Percentiles rank a stretch among this genome's conserved stretches.
These are phyloP conservation scores for Microcebus lehilahytsara DNA, from an alignment of 2,113 vertebrate species.

Conservation along the genomic window DNA sequence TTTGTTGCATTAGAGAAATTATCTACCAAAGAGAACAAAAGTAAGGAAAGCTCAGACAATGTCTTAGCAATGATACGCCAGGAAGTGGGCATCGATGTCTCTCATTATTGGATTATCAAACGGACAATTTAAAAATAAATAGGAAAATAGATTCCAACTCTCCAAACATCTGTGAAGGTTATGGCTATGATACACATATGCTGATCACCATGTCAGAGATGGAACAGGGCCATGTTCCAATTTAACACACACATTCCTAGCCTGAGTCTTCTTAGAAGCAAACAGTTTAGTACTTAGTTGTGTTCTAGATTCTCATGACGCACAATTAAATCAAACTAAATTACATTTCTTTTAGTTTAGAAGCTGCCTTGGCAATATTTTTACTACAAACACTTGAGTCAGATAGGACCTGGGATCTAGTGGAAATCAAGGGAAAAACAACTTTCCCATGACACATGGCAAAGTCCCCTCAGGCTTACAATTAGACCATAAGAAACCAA, in stretches of 20 bases:
- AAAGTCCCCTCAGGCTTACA: neutral
- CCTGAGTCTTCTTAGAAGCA: neutral
- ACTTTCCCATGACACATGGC: neutral
- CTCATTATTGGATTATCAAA: neutral
- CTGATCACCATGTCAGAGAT: neutral
- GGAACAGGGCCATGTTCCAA: neutral
- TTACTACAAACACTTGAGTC: neutral
- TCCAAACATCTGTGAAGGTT: too few relatives aligned
- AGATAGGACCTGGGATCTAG: neutral
- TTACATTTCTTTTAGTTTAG: neutral
- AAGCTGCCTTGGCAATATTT: neutral
- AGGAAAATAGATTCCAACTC: neutral
- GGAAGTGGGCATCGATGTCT: neutral
- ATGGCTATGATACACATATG: neutral
- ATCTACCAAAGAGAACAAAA: neutral
- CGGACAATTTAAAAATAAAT: neutral
- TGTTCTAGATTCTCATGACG: neutral
- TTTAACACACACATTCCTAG: neutral
- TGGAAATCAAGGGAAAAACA: neutral
- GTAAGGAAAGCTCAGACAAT: neutral
- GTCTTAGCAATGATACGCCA: neutral
- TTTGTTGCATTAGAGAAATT: conserved; percentile 12
- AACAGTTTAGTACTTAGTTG: neutral
- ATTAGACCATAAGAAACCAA: neutral
- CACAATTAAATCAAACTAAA: conserved; percentile 15